A percentile compares a stretch with the other conserved stretches of the same genome.
Conservation (phyloP, 2,113 vertebrate genomes). For the Oncorhynchus kisutch region DNA sequence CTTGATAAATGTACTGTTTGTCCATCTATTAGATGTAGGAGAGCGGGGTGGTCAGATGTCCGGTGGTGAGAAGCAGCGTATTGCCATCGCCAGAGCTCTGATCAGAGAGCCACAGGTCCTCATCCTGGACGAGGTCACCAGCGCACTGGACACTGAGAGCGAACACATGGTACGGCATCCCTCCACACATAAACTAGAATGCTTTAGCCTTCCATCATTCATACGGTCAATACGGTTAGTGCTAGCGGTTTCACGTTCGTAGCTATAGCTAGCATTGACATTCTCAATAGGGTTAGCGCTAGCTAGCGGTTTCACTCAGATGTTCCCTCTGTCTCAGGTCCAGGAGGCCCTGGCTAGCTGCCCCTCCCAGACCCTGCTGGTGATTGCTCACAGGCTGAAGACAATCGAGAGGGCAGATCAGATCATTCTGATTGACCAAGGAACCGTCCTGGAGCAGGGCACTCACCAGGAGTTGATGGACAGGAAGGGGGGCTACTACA, state of each 20-base stretch:
- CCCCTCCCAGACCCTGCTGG: conserved; percentile 70
- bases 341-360: not conserved
- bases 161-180: conserved; percentile 53
- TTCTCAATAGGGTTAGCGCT: too few relatives aligned
- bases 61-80: conserved; percentile 77
- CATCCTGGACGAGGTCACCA: conserved; percentile 87
- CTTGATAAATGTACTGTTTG: conserved; percentile 28
- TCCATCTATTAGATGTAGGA: conserved; percentile 69
- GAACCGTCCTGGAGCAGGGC: conserved; percentile 67
- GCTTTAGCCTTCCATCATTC: too few relatives aligned
- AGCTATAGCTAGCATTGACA: too few relatives aligned
- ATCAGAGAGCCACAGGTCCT: conserved; percentile 79
- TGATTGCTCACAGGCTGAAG: conserved; percentile 81
- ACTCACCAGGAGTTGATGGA: conserved; percentile 68
- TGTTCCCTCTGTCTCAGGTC: not conserved
- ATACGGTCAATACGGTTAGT: too few relatives aligned
- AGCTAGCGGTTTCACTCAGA: not conserved
- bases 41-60: conserved; percentile 74
- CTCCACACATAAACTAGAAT: too few relatives aligned
- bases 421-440: conserved; percentile 72
- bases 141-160: conserved; percentile 73
- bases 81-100: conserved; percentile 83
- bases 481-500: conserved; percentile 66
- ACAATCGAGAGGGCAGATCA: conserved; percentile 74
- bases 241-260: too few relatives aligned